Percentiles rank a stretch among this genome's conserved stretches.
Evolutionary conservation across 2,888 invertebrate genomes (phyloP).

Genomic region (Hemithea aestivaria): DNA sequence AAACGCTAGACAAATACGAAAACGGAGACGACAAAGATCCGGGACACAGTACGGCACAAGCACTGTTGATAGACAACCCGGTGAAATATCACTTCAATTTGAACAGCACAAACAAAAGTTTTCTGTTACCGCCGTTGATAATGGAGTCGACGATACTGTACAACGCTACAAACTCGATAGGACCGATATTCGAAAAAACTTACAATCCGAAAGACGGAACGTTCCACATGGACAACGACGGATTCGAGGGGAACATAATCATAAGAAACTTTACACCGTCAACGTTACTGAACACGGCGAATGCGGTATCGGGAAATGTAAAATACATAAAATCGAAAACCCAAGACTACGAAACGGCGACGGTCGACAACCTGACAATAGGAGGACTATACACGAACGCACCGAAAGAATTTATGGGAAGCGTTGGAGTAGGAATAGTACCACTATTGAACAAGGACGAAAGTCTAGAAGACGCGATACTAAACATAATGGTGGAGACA

Average conservation of each 20-base stretch:
- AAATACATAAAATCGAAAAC: background rate
- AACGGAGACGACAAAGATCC: background rate
- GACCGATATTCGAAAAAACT: slow-evolving; percentile 7
- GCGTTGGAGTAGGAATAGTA: background rate
- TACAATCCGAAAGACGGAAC: slow-evolving; percentile 3
- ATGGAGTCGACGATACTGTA: slow-evolving; percentile 3
- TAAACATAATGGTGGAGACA: slow-evolving; percentile 13
- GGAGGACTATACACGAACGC: background rate
- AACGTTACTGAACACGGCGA: background rate
- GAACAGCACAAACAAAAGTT: background rate
- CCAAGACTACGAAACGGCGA: background rate
- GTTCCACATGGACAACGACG: background rate
- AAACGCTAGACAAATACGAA: background rate
- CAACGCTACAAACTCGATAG: slow-evolving; percentile 8
- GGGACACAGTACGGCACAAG: background rate
- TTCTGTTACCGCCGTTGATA: background rate
- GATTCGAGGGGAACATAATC: background rate
- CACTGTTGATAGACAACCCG: background rate
- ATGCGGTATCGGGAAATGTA: background rate
- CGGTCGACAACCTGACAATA: background rate
- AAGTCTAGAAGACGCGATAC: slow-evolving; percentile 4
- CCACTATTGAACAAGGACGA: slow-evolving; percentile 1
- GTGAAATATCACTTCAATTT: background rate
- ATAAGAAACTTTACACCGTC: background rate
- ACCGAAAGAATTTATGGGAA: background rate